phyloP scores from a whole-genome alignment of 2,797 vertebrate genomes.

The Melanotaenia maccullochi region DNA sequence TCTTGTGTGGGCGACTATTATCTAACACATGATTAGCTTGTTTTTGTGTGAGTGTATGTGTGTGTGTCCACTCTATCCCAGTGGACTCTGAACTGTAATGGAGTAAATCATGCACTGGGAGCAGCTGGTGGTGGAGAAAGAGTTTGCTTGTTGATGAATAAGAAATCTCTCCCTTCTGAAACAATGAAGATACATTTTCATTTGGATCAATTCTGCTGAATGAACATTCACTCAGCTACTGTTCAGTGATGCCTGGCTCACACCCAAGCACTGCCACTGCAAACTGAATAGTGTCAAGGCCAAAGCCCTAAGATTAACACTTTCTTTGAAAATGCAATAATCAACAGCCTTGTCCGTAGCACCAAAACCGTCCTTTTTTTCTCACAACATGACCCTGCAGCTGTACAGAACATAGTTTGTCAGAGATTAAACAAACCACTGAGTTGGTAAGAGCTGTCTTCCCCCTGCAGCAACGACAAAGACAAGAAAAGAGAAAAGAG shows the following conservation, averaged over 20 bases:
- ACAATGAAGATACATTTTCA: constrained; percentile 9
- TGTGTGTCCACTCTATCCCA: constrained; percentile 30
- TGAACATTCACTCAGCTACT: background rate
- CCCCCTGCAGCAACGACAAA: constrained; percentile 40
- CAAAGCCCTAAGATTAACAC: constrained; percentile 8
- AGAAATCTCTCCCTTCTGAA: constrained; percentile 31
- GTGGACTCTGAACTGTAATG: constrained; percentile 53
- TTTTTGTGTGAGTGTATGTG: constrained; percentile 19
- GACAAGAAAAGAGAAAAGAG: constrained; percentile 44
- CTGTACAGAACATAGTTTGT: constrained; percentile 51
- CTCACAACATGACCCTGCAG: constrained; percentile 57
- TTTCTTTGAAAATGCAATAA: constrained; percentile 35
- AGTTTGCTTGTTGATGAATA: constrained; percentile 21
- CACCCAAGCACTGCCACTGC: constrained; percentile 9
- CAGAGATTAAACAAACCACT: constrained; percentile 61
- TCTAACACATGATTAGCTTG: constrained; percentile 33
- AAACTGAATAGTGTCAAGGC: constrained; percentile 26
- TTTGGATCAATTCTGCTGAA: constrained; percentile 9
- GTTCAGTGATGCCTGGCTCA: background rate
- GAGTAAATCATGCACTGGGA: constrained; percentile 28
- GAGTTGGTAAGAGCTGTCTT: constrained; percentile 50
- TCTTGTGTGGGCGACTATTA: constrained; percentile 44
- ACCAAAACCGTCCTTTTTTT: constrained; percentile 32
- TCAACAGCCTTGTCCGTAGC: constrained; percentile 34
- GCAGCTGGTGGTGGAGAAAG: constrained; percentile 27